These are phyloP conservation scores for Microchirus variegatus DNA, from an alignment of 2,797 vertebrate species.

Conservation along the genomic window DNA sequence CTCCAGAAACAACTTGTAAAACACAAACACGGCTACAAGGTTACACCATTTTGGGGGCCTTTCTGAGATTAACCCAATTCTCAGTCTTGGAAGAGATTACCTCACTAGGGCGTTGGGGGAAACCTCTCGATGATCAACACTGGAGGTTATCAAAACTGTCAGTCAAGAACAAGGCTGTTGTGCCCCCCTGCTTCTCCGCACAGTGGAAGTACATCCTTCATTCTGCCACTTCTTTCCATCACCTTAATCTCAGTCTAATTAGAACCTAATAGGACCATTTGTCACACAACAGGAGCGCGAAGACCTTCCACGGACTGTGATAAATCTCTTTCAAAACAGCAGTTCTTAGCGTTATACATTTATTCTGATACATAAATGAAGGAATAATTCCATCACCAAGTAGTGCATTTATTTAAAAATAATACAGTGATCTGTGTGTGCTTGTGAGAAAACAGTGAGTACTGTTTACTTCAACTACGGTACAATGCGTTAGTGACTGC, in stretches of 20 bases:
- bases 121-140: slow-evolving; percentile 50
- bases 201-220: slow-evolving; percentile 61
- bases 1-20: slow-evolving; percentile 14
- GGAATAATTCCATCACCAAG: slow-evolving; percentile 11
- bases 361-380: slow-evolving; percentile 18
- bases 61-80: slow-evolving; percentile 16
- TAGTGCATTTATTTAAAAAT: slow-evolving; percentile 3
- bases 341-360: slow-evolving; percentile 28
- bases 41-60: background rate
- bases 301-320: slow-evolving; percentile 54
- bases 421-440: background rate
- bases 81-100: slow-evolving; percentile 20
- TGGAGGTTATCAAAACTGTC: slow-evolving; percentile 51
- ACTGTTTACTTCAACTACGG: no score
- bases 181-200: slow-evolving; percentile 54
- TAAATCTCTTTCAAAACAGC: slow-evolving; percentile 48
- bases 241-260: slow-evolving; percentile 71
- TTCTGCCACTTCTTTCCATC: slow-evolving; percentile 63
- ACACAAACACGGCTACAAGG: slow-evolving; percentile 4
- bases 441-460: no score
- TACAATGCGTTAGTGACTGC: no score
- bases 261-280: slow-evolving; percentile 72
- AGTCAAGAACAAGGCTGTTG: slow-evolving; percentile 53
- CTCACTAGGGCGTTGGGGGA: slow-evolving; percentile 20
- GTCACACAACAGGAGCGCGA: slow-evolving; percentile 61